These are phyloP conservation scores for Steinernema carpocapsae DNA, from an alignment of 2,888 invertebrate species.

Conservation along the genomic window DNA sequence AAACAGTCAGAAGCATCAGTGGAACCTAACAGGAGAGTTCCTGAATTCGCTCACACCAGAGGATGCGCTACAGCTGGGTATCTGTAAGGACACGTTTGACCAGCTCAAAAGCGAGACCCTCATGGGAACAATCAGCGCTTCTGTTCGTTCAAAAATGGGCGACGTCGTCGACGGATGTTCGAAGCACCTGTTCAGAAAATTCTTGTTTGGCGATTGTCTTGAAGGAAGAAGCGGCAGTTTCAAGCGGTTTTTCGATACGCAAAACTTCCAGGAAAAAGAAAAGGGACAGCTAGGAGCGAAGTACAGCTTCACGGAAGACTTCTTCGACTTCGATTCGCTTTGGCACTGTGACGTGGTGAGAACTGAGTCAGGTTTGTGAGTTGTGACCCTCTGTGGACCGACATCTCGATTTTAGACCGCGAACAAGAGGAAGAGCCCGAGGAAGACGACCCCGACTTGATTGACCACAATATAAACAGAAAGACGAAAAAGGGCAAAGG, in stretches of 20 bases:
- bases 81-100: neutral
- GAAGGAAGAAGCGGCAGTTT: neutral
- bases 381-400: too few relatives aligned
- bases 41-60: neutral
- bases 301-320: constrained; percentile 14
- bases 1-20: neutral
- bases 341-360: constrained; percentile 1
- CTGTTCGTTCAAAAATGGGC: neutral
- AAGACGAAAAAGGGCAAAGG: too few relatives aligned
- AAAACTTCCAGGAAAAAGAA: neutral
- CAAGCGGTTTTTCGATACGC: neutral
- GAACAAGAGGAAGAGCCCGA: neutral
- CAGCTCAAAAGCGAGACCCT: neutral
- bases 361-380: neutral
- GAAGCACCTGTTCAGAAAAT: neutral
- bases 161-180: neutral
- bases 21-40: neutral
- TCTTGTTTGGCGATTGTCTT: neutral
- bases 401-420: too few relatives aligned
- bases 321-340: neutral
- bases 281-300: neutral
- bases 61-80: neutral
- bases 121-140: neutral
- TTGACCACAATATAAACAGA: too few relatives aligned
- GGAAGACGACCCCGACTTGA: neutral